Percentiles rank a stretch among this genome's conserved stretches.
Evolutionary conservation across 2,888 invertebrate species (phyloP).

Genomic region (Mimas tiliae): DNA sequence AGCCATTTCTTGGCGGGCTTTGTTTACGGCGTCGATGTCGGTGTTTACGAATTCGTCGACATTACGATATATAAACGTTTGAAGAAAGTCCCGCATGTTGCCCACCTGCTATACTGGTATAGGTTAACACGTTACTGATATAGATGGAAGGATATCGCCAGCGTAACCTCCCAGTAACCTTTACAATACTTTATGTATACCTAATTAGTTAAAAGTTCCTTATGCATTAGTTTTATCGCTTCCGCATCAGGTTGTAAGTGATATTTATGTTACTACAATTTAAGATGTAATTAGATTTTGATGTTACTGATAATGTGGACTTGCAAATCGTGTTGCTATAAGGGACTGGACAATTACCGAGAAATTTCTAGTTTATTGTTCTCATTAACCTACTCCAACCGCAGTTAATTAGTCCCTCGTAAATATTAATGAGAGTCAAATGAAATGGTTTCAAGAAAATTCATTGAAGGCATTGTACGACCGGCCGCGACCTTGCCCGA

Average conservation of each 20-base stretch:
- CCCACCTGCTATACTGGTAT: constrained; percentile 49
- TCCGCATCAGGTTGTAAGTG: constrained; percentile 35
- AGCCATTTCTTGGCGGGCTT: constrained; percentile 33
- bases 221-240: constrained; percentile 45
- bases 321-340: neutral
- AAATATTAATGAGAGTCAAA: constrained; percentile 48
- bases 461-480: constrained; percentile 70
- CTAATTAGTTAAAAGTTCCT: constrained; percentile 50
- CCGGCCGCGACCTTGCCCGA: constrained; percentile 71
- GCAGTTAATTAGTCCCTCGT: constrained; percentile 37
- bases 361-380: constrained; percentile 7
- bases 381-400: neutral
- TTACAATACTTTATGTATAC: constrained; percentile 44
- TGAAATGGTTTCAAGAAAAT: constrained; percentile 41
- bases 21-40: constrained; percentile 34
- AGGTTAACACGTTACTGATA: constrained; percentile 65
- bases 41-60: constrained; percentile 32
- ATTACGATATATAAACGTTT: constrained; percentile 33
- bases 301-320: neutral
- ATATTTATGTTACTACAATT: neutral
- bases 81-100: constrained; percentile 57
- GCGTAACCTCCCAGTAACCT: constrained; percentile 55
- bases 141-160: constrained; percentile 64
- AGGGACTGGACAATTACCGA: no score
- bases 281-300: neutral